phyloP scores from a whole-genome alignment of 2,113 vertebrate genomes.

The Physeter macrocephalus region DNA sequence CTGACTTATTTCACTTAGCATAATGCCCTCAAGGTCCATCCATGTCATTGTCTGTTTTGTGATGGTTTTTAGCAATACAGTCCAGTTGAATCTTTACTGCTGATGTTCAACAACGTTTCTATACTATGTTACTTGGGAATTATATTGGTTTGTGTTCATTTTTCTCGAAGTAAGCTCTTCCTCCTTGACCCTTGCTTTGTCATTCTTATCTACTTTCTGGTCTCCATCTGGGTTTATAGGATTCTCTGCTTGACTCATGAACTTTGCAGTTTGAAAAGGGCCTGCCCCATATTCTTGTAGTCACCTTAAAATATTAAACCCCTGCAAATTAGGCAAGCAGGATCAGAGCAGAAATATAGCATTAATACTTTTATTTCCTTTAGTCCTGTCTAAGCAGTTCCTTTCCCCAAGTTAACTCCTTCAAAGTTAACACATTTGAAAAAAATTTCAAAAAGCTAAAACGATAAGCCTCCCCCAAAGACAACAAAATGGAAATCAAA shows the following conservation, averaged over 20 bases:
- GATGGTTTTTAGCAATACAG: not conserved
- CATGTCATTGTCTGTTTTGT: not conserved
- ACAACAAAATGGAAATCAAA: conserved; percentile 22
- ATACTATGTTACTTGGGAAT: not conserved
- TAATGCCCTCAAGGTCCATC: not conserved
- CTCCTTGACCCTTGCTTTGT: not conserved
- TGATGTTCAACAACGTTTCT: not conserved
- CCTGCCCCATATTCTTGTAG: not conserved
- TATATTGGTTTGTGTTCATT: conserved; percentile 22
- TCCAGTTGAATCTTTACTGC: not conserved
- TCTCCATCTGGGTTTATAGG: not conserved
- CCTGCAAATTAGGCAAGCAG: not conserved
- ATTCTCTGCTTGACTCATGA: not conserved
- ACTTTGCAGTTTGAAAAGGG: not conserved
- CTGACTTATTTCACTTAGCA: not conserved
- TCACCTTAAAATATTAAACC: conserved; percentile 7
- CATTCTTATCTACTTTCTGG: not conserved
- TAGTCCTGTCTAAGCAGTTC: conserved; percentile 5
- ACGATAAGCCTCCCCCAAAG: not conserved
- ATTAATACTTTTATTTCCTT: conserved; percentile 21
- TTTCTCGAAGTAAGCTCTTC: not conserved
- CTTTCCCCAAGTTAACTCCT: not conserved
- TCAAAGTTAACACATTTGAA: conserved; percentile 6
- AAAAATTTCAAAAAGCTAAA: not conserved
- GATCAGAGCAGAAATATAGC: not conserved